Evolutionary conservation across 1,140 invertebrate species (phyloP).

Genomic region (Zaprionus taronus): DNA sequence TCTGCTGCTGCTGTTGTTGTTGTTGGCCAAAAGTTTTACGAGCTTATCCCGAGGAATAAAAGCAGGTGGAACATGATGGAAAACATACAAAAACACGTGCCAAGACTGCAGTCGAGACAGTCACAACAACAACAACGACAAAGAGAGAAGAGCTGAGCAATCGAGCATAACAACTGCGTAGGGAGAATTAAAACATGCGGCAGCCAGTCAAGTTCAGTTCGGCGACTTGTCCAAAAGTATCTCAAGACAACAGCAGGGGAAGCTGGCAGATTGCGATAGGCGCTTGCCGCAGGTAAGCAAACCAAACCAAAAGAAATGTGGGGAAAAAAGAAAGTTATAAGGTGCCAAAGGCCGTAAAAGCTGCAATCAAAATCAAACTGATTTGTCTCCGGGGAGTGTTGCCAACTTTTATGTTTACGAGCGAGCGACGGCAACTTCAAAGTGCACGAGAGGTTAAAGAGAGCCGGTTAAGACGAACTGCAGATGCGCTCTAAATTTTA

Average conservation of each 20-base stretch:
- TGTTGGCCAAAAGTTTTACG: constrained; percentile 73
- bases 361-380: constrained; percentile 82
- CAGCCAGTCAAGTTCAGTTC: constrained; percentile 7
- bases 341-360: constrained; percentile 81
- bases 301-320: constrained; percentile 26
- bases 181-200: constrained; percentile 39
- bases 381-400: constrained; percentile 77
- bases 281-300: constrained; percentile 28
- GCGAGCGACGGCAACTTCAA: constrained; percentile 16
- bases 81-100: constrained; percentile 64
- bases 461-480: constrained; percentile 16
- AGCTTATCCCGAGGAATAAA: constrained; percentile 63
- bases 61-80: constrained; percentile 58
- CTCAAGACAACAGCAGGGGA: neutral
- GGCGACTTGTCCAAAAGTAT: constrained; percentile 26
- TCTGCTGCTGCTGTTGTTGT: constrained; percentile 3
- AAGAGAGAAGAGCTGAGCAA: constrained; percentile 22
- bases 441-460: neutral
- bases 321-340: constrained; percentile 70
- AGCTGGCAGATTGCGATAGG: constrained; percentile 22
- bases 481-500: constrained; percentile 40
- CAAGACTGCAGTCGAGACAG: constrained; percentile 47
- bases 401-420: constrained; percentile 81
- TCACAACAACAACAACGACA: constrained; percentile 15
- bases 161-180: constrained; percentile 24